These are phyloP conservation scores for Melangyna quadrimaculata DNA, from an alignment of 2,888 invertebrate species.

Conservation along the genomic window DNA sequence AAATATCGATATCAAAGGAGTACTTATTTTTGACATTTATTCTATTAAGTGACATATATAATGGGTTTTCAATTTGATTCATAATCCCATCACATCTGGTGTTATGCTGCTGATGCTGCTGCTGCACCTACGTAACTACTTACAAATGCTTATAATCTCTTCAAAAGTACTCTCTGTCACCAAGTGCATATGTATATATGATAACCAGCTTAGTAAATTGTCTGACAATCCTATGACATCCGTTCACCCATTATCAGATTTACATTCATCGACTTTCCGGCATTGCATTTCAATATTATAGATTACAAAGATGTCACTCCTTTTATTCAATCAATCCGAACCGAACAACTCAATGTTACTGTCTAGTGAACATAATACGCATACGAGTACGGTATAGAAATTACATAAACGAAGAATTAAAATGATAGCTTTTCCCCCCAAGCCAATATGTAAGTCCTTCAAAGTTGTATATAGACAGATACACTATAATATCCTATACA, in stretches of 20 bases:
- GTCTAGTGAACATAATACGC: not conserved
- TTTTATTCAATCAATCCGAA: constrained; percentile 6
- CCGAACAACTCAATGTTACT: not conserved
- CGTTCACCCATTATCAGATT: constrained; percentile 8
- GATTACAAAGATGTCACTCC: constrained; percentile 11
- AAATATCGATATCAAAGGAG: too few species aligned
- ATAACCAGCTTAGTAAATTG: constrained; percentile 7
- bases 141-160: not conserved
- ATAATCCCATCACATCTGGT: not conserved
- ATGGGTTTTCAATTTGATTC: not conserved
- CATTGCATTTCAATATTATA: constrained; percentile 3
- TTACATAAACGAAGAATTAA: not conserved
- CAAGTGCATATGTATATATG: too few species aligned
- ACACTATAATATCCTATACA: too few species aligned
- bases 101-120: not conserved
- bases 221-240: not conserved
- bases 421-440: not conserved
- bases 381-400: not conserved
- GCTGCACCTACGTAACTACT: not conserved
- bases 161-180: not conserved
- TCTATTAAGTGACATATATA: not conserved
- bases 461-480: not conserved
- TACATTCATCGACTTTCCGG: not conserved
- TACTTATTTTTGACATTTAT: too few species aligned
- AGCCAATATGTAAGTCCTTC: constrained; percentile 7